Evolutionary conservation across 1,140 invertebrate genomes (phyloP).

Genomic region (Caligus rogercresseyi): DNA sequence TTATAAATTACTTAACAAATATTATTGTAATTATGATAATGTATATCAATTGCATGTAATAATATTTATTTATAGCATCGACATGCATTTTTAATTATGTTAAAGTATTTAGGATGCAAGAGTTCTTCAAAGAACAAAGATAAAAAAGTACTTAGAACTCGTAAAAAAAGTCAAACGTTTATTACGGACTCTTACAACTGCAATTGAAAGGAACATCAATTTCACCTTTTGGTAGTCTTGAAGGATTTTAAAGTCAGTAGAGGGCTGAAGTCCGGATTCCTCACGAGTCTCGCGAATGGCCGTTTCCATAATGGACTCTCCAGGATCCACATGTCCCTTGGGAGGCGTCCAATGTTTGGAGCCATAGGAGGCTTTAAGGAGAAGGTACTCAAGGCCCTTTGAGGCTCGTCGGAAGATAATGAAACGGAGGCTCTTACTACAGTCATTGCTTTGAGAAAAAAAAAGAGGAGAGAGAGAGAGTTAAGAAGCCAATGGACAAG

Average conservation of each 20-base stretch:
- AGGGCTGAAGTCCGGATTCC: constrained; percentile 50
- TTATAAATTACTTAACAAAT: too few species aligned
- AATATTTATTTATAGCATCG: too few species aligned
- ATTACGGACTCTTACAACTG: too few species aligned
- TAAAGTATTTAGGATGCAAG: too few species aligned
- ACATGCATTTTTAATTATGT: too few species aligned
- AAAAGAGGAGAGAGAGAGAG: neutral
- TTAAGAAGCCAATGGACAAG: neutral
- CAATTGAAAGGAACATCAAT: too few species aligned
- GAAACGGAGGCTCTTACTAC: constrained; percentile 11
- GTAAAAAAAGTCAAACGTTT: too few species aligned
- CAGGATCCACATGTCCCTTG: constrained; percentile 60
- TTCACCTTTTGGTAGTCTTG: neutral
- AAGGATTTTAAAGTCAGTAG: neutral
- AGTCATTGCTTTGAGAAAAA: neutral
- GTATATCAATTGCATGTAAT: too few species aligned
- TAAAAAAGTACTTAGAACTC: too few species aligned
- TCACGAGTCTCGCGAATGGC: constrained; percentile 68
- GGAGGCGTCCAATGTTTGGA: constrained; percentile 36
- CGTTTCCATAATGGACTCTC: constrained; percentile 57
- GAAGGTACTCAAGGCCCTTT: constrained; percentile 30
- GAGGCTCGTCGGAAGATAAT: constrained; percentile 1
- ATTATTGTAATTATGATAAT: too few species aligned
- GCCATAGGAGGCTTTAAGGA: constrained; percentile 34
- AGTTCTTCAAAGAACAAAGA: too few species aligned